Evolutionary conservation across 2,113 vertebrate genomes (phyloP).

Genomic region (Cephalopholis sonnerati): DNA sequence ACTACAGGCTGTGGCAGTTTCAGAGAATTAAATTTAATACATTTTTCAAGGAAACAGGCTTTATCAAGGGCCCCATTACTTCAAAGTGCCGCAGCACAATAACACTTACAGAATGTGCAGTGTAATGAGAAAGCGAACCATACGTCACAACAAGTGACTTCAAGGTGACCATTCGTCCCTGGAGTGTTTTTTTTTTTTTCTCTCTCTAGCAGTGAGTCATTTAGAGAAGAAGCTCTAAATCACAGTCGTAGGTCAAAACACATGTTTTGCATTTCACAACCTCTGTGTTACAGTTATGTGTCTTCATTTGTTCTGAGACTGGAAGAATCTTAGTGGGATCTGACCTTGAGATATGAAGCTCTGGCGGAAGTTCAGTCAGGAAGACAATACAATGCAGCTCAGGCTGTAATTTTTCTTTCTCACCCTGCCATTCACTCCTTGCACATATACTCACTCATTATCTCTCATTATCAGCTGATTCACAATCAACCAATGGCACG

Average conservation of each 20-base stretch:
- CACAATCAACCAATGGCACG: too few relatives aligned
- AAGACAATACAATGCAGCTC: too few relatives aligned
- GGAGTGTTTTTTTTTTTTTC: background rate
- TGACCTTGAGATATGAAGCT: background rate
- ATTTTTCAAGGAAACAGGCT: constrained; percentile 5
- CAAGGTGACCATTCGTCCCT: constrained; percentile 13
- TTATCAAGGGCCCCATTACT: background rate
- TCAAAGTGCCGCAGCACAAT: background rate
- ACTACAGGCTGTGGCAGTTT: background rate
- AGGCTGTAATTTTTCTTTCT: too few relatives aligned
- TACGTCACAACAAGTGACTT: constrained; percentile 16
- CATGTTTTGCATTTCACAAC: background rate
- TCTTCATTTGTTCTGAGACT: constrained; percentile 11
- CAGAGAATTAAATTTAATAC: constrained; percentile 5
- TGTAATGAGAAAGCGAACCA: constrained; percentile 1
- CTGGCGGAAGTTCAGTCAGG: too few relatives aligned
- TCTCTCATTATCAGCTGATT: too few relatives aligned
- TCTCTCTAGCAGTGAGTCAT: background rate
- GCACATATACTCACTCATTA: too few relatives aligned
- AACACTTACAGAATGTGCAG: background rate
- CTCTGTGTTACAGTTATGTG: background rate
- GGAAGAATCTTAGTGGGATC: background rate
- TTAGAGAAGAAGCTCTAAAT: background rate
- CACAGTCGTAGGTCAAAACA: constrained; percentile 7
- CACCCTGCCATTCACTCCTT: too few relatives aligned